These are phyloP conservation scores for Diabrotica virgifera DNA, from an alignment of 1,140 invertebrate genomes.

Conservation along the genomic window DNA sequence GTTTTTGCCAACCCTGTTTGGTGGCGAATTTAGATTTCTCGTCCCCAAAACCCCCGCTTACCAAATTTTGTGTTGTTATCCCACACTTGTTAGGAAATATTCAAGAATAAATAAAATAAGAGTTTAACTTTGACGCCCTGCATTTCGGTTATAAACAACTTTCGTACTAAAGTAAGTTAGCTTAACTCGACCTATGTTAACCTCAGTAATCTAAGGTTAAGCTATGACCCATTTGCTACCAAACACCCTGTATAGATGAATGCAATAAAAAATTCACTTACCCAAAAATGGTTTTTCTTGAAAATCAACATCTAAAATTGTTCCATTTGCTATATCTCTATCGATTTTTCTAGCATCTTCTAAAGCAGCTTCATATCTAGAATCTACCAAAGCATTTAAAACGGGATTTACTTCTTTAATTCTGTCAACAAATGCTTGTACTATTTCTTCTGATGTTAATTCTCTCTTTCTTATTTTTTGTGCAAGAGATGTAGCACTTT, in stretches of 20 bases:
- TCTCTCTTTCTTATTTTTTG: constrained; percentile 62
- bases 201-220: not conserved
- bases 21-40: too few relatives aligned
- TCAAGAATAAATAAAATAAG: too few relatives aligned
- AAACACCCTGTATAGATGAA: not conserved
- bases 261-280: constrained; percentile 30
- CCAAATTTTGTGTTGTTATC: too few relatives aligned
- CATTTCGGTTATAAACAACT: too few relatives aligned
- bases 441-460: constrained; percentile 67
- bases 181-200: too few relatives aligned
- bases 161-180: too few relatives aligned
- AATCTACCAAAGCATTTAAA: constrained; percentile 79
- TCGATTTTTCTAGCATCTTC: constrained; percentile 74
- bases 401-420: constrained; percentile 76
- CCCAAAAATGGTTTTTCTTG: constrained; percentile 69
- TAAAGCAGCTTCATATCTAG: constrained; percentile 72
- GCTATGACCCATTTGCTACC: too few relatives aligned
- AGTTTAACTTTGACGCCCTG: too few relatives aligned
- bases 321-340: constrained; percentile 56
- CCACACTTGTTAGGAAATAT: too few relatives aligned
- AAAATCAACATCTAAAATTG: constrained; percentile 56
- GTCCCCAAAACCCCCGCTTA: too few relatives aligned
- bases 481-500: constrained; percentile 64
- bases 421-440: constrained; percentile 70
- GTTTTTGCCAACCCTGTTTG: too few relatives aligned